Evolutionary conservation across 92 coral and sea anemone genomes (phyloP).

Genomic region (Pocillopora meandrina): DNA sequence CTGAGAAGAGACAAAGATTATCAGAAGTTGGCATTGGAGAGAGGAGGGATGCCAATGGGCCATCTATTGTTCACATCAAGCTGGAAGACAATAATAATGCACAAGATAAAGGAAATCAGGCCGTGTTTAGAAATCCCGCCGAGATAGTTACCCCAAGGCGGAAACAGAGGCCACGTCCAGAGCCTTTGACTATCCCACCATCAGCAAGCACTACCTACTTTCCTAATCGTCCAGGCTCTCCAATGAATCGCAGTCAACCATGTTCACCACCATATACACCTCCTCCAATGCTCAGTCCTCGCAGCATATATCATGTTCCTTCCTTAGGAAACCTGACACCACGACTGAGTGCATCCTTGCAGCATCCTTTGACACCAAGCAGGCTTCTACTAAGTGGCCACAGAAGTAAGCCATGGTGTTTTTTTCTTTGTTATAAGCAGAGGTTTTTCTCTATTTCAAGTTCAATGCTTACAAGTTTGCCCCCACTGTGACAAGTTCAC

Average conservation of each 20-base stretch:
- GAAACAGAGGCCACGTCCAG: slow-evolving; percentile 89
- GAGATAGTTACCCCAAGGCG: slow-evolving; percentile 83
- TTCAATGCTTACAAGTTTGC: neutral
- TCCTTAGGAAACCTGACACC: slow-evolving; percentile 85
- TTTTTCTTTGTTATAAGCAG: neutral
- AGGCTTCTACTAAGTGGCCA: slow-evolving; percentile 88
- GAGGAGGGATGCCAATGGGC: slow-evolving; percentile 23
- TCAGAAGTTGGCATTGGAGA: slow-evolving; percentile 29
- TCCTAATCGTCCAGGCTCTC: slow-evolving; percentile 70
- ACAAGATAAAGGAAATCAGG: slow-evolving; percentile 56
- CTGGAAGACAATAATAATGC: slow-evolving; percentile 43
- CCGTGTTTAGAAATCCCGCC: slow-evolving; percentile 84
- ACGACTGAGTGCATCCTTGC: slow-evolving; percentile 73
- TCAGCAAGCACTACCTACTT: slow-evolving; percentile 69
- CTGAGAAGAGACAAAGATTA: slow-evolving; percentile 43
- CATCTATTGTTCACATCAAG: slow-evolving; percentile 15
- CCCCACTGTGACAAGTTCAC: no score
- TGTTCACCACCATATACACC: slow-evolving; percentile 97
- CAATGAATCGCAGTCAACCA: slow-evolving; percentile 70
- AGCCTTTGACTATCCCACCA: slow-evolving; percentile 88
- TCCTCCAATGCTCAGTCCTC: slow-evolving; percentile 98
- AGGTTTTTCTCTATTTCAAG: neutral
- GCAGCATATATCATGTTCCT: slow-evolving; percentile 86
- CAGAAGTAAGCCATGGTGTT: slow-evolving; percentile 72
- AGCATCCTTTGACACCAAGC: slow-evolving; percentile 94